Evolutionary conservation across 2,797 vertebrate genomes (phyloP), one percentile per base, ranked within the genome.

Genomic region (Perodicticus potto): DNA sequence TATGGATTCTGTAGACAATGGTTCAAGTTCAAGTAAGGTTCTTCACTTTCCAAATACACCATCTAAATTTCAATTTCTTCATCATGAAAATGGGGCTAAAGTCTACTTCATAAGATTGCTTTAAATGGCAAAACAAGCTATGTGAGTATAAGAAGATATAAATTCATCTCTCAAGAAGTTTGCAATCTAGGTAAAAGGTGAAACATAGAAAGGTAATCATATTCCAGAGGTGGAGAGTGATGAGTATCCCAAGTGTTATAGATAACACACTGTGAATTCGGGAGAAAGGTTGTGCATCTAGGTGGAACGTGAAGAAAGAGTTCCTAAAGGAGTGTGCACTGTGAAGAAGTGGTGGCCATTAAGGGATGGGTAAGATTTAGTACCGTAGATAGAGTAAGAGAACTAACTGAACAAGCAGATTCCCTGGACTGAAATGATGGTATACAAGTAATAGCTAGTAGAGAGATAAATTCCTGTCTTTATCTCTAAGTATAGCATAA

Each of bases 41-140:
- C 82, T 91, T 29, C 6, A 61, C 57, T 67, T 93, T 86, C 57
- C 74, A 57, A 89, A 70, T 82, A 95, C 65, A 13, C 43, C 63
- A 80, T 65, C 57, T 72, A 70, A 89, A 34, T 27, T 65, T 93
- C 55, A 89, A 22, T 76, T 96, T 96, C 67, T 70, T 88, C 65
- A 49, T 76, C 23, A 10, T 93, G 37, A 73, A 80, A 96, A 83
- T 59, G 57, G 57, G 49, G 49, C 37, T 67, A 84, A 70, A 10
- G 16, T 49, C n/a, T 93, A 83, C 25, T 86, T 87, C 20, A 13
- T 81, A 69, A 70, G n/a, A 84, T 57, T 92, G 49, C 29, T 86
- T 63, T 86, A 32, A 89, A 91, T 1, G 89, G 82, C 23, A 40
- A 96, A 92, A 81, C 61, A 86, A 93, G 70, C 22, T 73, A 90